Conservation (phyloP, 2,113 vertebrate species). For the Cyprinodon variegatus region DNA sequence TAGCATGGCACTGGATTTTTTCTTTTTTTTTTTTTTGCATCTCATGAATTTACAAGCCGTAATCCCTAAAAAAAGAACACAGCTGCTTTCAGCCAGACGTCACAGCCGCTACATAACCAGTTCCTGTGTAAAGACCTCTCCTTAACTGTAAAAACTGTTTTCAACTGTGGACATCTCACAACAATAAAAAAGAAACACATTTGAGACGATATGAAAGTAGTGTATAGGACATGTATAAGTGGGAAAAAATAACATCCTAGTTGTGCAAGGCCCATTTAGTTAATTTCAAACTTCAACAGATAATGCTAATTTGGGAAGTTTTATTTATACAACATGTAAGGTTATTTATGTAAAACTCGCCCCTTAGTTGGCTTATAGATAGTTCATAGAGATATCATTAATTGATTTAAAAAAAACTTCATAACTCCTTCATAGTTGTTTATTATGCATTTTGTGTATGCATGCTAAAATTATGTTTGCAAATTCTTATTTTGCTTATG, state of each 20-base stretch:
- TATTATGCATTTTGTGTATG: too few relatives aligned
- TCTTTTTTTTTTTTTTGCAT: constrained; percentile 40
- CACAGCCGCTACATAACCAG: constrained; percentile 16
- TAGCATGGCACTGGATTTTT: constrained; percentile 34
- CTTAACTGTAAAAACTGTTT: constrained; percentile 4
- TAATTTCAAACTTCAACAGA: not conserved
- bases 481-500: too few relatives aligned
- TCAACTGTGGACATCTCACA: not conserved
- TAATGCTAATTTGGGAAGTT: not conserved
- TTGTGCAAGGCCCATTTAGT: not conserved
- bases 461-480: too few relatives aligned
- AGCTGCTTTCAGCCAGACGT: constrained; percentile 38
- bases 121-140: not conserved
- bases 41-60: constrained; percentile 49
- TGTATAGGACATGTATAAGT: not conserved
- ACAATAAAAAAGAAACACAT: not conserved
- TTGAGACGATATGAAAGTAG: too few relatives aligned
- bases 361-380: too few relatives aligned
- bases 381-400: too few relatives aligned
- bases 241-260: not conserved
- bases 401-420: not conserved
- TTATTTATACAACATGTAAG: not conserved
- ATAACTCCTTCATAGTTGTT: too few relatives aligned
- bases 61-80: constrained; percentile 51
- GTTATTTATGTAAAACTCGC: not conserved